Evolutionary conservation across 2,888 invertebrate species (phyloP), one percentile per base, ranked within the genome.

Genomic region (Melipona beecheii): DNA sequence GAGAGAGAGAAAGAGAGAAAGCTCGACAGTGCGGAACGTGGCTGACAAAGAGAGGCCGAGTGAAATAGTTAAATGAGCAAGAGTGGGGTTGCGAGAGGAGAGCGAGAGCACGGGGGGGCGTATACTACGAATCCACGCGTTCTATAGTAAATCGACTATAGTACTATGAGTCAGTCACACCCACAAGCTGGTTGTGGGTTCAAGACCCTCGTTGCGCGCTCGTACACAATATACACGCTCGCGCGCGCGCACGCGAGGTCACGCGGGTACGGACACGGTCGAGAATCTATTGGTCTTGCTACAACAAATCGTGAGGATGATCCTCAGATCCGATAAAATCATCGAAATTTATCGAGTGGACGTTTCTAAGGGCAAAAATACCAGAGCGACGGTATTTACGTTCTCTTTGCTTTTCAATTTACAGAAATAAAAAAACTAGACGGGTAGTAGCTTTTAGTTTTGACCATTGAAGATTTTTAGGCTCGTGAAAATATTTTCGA

Each of bases 111-210:
- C 36, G 64, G 89, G 85, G 84, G 84, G 85, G 49, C 83, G 83
- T 89, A 88, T 92, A 93, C 93, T 93, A 93, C 87, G 87, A 88
- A 82, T 85, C 85, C 86, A 86, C 92, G 91, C 90, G 89, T 90
- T 92, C 93, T 93, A 93, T 93, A 93, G 93, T 93, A 93, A 93
- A 92, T 92, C 93, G 92, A 91, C 92, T 93, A 92, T 93, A 93
- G 93, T 93, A 93, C 92, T 93, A 93, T 93, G 93, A 93, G 93
- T 93, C 93, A 93, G 93, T 93, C 93, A 93, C 93, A 93, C 93
- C 93, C 93, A 93, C 93, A 91, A 93, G 93, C 88, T 88, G 90
- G 87, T 90, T 89, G 91, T 88, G 93, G 89, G 93, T 93, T 93
- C 93, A 93, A 93, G 92, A 93, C 91, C 93, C 93, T 93, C 93